Percentiles rank a stretch among this genome's conserved stretches.
Evolutionary conservation across 1,140 invertebrate species (phyloP).

Genomic region (Yoshiicerus persimilis): DNA sequence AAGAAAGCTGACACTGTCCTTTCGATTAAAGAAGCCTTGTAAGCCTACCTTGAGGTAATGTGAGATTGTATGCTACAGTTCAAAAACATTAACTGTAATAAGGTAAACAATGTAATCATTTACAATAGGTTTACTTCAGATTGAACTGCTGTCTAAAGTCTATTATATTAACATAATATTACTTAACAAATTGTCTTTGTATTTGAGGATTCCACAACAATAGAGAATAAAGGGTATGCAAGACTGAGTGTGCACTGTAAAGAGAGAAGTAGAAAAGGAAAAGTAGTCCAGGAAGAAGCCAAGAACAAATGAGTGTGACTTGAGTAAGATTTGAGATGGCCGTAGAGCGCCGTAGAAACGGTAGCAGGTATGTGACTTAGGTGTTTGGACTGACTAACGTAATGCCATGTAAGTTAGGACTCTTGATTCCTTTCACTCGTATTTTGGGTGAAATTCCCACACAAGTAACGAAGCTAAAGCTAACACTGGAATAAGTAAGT

Average conservation of each 20-base stretch:
- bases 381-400: background rate
- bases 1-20: background rate
- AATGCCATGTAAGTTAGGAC: background rate
- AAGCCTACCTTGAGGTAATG: background rate
- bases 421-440: background rate
- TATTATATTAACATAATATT: too few species aligned
- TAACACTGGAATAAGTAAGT: background rate
- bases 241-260: background rate
- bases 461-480: slow-evolving; percentile 4
- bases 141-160: too few species aligned
- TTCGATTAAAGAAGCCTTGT: background rate
- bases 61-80: background rate
- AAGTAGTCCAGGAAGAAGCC: background rate
- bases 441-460: background rate
- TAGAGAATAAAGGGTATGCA: too few species aligned
- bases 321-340: slow-evolving; percentile 2
- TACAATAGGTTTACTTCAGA: too few species aligned
- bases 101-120: too few species aligned
- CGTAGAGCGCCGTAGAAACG: background rate
- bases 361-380: background rate
- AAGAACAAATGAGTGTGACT: slow-evolving; percentile 3
- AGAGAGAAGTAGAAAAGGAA: background rate
- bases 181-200: too few species aligned
- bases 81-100: too few species aligned
- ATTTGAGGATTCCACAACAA: too few species aligned